Evolutionary conservation across 1,140 invertebrate genomes (phyloP).

Genomic region (Lepidurus packardi): DNA sequence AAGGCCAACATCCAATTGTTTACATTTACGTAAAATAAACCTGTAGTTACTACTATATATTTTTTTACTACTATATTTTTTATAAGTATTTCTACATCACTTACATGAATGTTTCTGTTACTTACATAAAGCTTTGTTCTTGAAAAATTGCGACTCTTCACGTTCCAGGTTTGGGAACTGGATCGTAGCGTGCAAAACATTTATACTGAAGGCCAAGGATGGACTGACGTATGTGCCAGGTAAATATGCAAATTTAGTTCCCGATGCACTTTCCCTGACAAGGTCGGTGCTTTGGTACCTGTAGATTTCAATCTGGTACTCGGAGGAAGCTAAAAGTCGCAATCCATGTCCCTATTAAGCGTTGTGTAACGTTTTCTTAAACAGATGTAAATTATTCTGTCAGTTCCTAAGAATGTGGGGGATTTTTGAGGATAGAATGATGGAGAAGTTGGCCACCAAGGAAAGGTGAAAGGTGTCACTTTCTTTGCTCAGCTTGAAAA

Average conservation of each 20-base stretch:
- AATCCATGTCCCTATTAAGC: not conserved
- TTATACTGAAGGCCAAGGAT: conserved; percentile 43
- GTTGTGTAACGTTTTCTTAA: not conserved
- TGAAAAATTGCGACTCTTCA: not conserved
- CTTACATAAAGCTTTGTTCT: not conserved
- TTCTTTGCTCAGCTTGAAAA: not conserved
- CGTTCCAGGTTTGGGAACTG: conserved; percentile 45
- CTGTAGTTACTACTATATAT: no score
- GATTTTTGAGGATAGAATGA: not conserved
- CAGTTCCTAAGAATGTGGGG: not conserved
- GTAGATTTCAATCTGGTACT: not conserved
- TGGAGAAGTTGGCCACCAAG: not conserved
- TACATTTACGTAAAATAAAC: not conserved
- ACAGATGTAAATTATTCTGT: not conserved
- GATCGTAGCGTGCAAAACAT: conserved; percentile 44
- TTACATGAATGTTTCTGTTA: not conserved
- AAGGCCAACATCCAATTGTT: not conserved
- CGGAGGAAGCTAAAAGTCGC: not conserved
- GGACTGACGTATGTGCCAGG: conserved; percentile 49
- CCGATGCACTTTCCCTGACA: conserved; percentile 22
- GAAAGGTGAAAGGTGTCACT: not conserved
- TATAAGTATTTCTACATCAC: no score
- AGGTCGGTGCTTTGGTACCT: conserved; percentile 15
- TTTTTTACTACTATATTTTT: no score
- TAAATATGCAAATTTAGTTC: conserved; percentile 38